Base-by-base conservation (phyloP, 2,888 invertebrate species). In the Leistus spinibarbis region DNA sequence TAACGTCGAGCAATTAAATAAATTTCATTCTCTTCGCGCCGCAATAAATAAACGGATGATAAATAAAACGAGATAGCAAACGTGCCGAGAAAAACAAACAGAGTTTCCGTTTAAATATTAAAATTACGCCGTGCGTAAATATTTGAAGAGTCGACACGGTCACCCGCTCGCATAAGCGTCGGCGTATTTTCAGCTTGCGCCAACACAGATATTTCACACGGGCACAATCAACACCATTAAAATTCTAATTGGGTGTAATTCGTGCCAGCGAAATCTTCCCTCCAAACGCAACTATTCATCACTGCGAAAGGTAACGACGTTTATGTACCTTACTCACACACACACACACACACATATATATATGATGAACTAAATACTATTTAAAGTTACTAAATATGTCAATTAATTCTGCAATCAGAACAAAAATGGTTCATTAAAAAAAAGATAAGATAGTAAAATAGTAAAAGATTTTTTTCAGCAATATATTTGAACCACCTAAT, bases 41-140 rank as follows among this genome's bases (percentile, higher is more conserved):
- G 73, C 66, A 73, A 73, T 73, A 73, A 73, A 73, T 73, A 73
- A 73, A 73, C 67, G 73, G 73, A 73, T 73, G 73, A 73, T 73
- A 73, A 73, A 73, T 73, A 73, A 73, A 73, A 67, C 73, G 67
- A 67, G 73, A 73, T 73, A 73, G 73, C 73, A 60, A 67, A 73
- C 73, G 73, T 73, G 73, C 73, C 73, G 67, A 40, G 73, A 73
- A 73, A 73, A 73, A 73, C 73, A 73, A 73, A 73, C 73, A 73
- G 40, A 66, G 67, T 66, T 73, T n/a, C 54, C 67, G 73, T 73
- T 73, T 73, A 73, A 73, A 73, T 73, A 73, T 73, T 73, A 73
- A 73, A 73, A 73, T 73, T 67, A 73, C 73, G 73, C 62, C 62
- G 73, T 73, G 67, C 73, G 73, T 73, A 73, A 73, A 73, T 73